These are phyloP conservation scores for Bergia puertoricense DNA, from an alignment of 92 coral and sea anemone species.

Conservation along the genomic window DNA sequence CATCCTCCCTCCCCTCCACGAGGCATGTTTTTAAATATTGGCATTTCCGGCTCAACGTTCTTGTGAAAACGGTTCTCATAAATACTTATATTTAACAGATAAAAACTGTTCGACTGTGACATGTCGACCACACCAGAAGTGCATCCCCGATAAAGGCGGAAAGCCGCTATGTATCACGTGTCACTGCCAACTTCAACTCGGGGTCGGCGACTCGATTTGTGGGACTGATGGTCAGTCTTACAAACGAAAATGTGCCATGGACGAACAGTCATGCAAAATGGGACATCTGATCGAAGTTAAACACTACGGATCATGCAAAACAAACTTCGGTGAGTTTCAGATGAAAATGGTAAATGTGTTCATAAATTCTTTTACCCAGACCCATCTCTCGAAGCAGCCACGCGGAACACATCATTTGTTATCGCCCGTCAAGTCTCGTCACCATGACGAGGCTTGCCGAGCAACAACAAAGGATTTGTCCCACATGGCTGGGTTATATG, in stretches of 20 bases:
- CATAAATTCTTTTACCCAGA: no score
- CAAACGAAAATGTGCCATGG: conserved; percentile 36
- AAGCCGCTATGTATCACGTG: conserved; percentile 44
- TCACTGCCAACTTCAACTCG: neutral
- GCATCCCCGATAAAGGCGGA: conserved; percentile 24
- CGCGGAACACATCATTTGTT: no score
- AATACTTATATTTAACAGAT: neutral
- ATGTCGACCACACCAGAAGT: conserved; percentile 26
- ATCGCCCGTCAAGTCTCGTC: no score
- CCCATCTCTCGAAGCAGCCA: no score
- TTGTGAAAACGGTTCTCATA: no score
- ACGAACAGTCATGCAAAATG: conserved; percentile 29
- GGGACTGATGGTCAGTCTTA: conserved; percentile 33
- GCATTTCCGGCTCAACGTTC: no score
- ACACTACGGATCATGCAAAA: conserved; percentile 21
- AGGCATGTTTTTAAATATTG: no score
- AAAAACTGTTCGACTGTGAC: conserved; percentile 42
- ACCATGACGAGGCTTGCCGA: no score
- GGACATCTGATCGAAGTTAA: conserved; percentile 3
- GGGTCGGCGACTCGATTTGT: neutral
- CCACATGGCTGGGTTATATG: no score
- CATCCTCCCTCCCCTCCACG: neutral
- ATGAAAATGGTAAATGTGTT: neutral
- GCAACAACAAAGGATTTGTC: no score
- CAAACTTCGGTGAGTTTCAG: neutral